Evolutionary conservation across 2,113 vertebrate genomes (phyloP), one percentile per base, ranked within the genome.

Genomic region (Corynorhinus townsendii): DNA sequence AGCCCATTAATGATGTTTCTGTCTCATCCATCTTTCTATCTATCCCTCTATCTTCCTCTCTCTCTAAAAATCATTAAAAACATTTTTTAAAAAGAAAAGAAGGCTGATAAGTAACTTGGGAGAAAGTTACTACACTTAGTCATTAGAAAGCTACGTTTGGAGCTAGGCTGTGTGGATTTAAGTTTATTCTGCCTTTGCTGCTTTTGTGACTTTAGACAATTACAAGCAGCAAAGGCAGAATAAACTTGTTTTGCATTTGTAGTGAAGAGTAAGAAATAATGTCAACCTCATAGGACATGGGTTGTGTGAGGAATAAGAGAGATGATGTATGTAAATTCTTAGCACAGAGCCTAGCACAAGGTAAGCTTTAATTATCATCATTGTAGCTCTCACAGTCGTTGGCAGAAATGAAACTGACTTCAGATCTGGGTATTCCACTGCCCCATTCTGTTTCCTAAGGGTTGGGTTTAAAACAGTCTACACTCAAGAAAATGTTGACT

Each of bases 381-480:
- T n/a, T 75, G 64, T 45, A 22, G 38, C 24, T n/a, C 12, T 33
- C 30, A 24, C 30, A 19, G 66, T 64, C 56, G 14, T 40, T 71
- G 22, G 79, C 40, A 59, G 62, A 93, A 33, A 40, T 69, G 84
- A 45, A 66, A 49, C 77, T 56, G 72, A 71, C 22, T 77, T 88
- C 68, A 45, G 22, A 26, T 75, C 35, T 59, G 40, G 30, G 4
- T 54, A 19, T 43, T 33, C 45, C 28, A 12, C 30, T 56, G 4
- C 16, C 16, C 4, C 3, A 1, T 5, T 14, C 73, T 69, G 35
- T 20, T 69, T 85, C 71, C 33, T 68, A 20, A 94, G 15, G 64
- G 47, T 40, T 71, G 28, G 17, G 14, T 56, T 86, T 64, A 11
- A 68, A 56, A 52, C 16, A 20, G 24, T 33, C 26, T 54, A 0